Conservation (phyloP, 2,113 vertebrate genomes). For the cat (Felis catus) region DNA sequence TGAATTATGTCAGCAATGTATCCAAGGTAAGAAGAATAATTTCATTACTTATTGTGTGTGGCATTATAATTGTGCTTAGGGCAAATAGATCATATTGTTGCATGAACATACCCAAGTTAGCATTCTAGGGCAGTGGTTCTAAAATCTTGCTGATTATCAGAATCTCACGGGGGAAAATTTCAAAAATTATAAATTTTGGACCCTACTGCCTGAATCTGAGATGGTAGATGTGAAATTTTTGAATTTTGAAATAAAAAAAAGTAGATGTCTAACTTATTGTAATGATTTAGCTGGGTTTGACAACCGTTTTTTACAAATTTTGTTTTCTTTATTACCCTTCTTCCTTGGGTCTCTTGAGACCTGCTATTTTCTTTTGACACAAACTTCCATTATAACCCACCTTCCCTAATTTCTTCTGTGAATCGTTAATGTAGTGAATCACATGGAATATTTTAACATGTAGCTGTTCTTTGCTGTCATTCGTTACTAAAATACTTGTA, state of each 20-base stretch:
- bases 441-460: neutral
- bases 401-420: neutral
- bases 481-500: neutral
- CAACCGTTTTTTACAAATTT: neutral
- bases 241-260: neutral
- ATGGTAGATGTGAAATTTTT: neutral
- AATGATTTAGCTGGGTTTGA: neutral
- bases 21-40: constrained; percentile 90
- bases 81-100: neutral
- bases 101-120: neutral
- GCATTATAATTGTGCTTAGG: constrained; percentile 4
- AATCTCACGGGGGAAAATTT: neutral
- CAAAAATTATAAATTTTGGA: neutral
- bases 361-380: neutral
- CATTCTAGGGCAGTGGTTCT: neutral
- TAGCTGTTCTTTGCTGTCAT: neutral
- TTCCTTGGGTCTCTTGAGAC: neutral
- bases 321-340: neutral
- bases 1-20: constrained; percentile 95
- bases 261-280: neutral
- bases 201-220: neutral
- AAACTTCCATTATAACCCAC: neutral
- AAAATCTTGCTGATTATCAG: neutral
- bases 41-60: constrained; percentile 39
- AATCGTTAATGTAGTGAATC: neutral